Conservation (phyloP, 1,140 invertebrate genomes). For the Drosophila busckii region DNA sequence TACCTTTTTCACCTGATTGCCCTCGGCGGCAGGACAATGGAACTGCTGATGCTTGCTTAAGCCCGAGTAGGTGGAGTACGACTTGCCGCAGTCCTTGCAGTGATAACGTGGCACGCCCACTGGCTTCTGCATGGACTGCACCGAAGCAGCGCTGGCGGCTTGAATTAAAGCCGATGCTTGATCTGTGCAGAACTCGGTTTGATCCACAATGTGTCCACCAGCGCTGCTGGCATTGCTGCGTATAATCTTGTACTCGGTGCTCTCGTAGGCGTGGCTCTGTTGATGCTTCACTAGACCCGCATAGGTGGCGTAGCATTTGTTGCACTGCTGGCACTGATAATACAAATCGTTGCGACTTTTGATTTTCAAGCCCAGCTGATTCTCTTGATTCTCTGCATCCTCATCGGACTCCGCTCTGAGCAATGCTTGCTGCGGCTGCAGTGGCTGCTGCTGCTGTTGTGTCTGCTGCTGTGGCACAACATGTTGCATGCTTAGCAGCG, state of each 20-base stretch:
- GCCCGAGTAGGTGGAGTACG: conserved; percentile 97
- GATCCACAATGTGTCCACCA: conserved; percentile 51
- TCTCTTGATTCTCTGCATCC: conserved; percentile 27
- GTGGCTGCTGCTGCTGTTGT: conserved; percentile 7
- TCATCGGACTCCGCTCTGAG: conserved; percentile 4
- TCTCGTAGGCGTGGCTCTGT: conserved; percentile 92
- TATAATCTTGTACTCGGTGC: conserved; percentile 76
- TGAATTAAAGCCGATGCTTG: conserved; percentile 68
- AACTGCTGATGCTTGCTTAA: conserved; percentile 97
- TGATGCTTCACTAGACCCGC: conserved; percentile 96
- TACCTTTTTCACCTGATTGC: conserved; percentile 91
- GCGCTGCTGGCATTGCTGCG: conserved; percentile 55
- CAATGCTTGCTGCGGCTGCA: background rate
- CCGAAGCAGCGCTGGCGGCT: conserved; percentile 61
- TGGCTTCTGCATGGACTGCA: conserved; percentile 71
- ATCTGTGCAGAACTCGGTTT: conserved; percentile 70
- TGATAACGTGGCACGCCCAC: conserved; percentile 85
- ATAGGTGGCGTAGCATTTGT: conserved; percentile 97
- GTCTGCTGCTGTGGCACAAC: conserved; percentile 31
- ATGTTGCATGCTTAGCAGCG: conserved; percentile 68
- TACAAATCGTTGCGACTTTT: conserved; percentile 73
- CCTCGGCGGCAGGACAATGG: conserved; percentile 91
- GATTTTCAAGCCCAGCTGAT: conserved; percentile 53
- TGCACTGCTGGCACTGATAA: conserved; percentile 82
- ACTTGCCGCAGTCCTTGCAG: conserved; percentile 95